A percentile compares a stretch with the other conserved stretches of the same genome.
These are phyloP conservation scores for Onychostoma macrolepis DNA, from an alignment of 2,113 vertebrate genomes.

Conservation along the genomic window DNA sequence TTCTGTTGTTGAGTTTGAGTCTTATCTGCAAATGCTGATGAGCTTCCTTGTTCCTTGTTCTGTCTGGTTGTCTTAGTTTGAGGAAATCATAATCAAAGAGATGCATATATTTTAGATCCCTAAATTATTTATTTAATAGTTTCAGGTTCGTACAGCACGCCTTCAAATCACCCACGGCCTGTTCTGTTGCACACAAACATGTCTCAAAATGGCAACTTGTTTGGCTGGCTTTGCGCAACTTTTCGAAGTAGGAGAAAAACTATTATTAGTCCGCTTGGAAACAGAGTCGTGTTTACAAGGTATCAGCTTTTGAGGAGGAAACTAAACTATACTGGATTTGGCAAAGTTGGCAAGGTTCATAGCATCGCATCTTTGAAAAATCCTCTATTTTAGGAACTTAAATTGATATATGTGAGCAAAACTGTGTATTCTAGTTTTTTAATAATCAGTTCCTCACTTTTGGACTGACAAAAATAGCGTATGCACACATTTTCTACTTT, in stretches of 20 bases:
- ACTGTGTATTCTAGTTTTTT: neutral
- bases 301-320: neutral
- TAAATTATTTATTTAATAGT: neutral
- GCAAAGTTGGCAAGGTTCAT: neutral
- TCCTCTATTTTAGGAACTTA: neutral
- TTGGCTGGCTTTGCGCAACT: neutral
- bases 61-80: neutral
- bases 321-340: neutral
- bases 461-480: neutral
- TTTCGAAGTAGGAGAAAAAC: neutral
- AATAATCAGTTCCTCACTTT: neutral
- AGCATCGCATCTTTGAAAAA: neutral
- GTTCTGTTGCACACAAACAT: neutral
- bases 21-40: neutral
- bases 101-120: neutral
- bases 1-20: neutral
- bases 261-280: neutral
- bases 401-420: neutral
- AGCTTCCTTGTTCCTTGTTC: neutral
- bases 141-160: neutral
- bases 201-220: neutral
- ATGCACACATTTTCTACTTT: too few relatives aligned
- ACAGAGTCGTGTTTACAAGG: neutral
- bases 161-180: neutral
- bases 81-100: constrained; percentile 1